Percentiles rank a stretch among this genome's conserved stretches.
phyloP scores from a whole-genome alignment of 2,888 invertebrate species.

The Leptothorax acervorum region DNA sequence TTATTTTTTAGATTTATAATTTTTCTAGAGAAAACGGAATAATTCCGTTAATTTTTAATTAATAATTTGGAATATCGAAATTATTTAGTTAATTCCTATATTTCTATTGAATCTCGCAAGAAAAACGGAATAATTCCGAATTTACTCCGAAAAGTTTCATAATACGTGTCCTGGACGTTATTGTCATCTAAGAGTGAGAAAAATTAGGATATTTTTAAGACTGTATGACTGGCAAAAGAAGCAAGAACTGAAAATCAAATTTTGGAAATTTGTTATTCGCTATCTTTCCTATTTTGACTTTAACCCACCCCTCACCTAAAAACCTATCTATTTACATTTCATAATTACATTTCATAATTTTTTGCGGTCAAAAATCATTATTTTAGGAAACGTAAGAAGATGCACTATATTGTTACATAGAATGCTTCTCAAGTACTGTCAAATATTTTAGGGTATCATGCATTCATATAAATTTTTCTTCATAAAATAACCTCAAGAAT shows the following conservation, averaged over 20 bases:
- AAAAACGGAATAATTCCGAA: too few species aligned
- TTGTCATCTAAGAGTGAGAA: neutral
- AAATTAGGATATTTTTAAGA: slow-evolving; percentile 18
- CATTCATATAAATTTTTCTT: neutral
- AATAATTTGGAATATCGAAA: too few species aligned
- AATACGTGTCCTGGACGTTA: neutral
- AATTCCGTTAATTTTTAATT: too few species aligned
- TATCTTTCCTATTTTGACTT: neutral
- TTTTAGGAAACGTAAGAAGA: neutral
- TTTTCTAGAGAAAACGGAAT: too few species aligned
- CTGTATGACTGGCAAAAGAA: neutral
- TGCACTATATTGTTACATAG: neutral
- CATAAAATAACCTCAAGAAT: neutral
- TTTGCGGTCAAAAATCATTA: neutral
- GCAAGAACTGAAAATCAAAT: neutral
- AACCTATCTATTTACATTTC: neutral
- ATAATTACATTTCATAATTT: neutral
- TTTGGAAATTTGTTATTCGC: neutral
- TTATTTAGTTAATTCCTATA: too few species aligned
- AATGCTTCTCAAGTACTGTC: neutral
- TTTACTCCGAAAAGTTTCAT: too few species aligned
- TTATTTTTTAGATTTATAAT: too few species aligned
- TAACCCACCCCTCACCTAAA: neutral
- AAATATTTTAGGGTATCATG: neutral
- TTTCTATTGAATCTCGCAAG: too few species aligned